Evolutionary conservation across 2,888 invertebrate species (phyloP), one percentile per base, ranked within the genome.

Genomic region (Ectemnius cavifrons): DNA sequence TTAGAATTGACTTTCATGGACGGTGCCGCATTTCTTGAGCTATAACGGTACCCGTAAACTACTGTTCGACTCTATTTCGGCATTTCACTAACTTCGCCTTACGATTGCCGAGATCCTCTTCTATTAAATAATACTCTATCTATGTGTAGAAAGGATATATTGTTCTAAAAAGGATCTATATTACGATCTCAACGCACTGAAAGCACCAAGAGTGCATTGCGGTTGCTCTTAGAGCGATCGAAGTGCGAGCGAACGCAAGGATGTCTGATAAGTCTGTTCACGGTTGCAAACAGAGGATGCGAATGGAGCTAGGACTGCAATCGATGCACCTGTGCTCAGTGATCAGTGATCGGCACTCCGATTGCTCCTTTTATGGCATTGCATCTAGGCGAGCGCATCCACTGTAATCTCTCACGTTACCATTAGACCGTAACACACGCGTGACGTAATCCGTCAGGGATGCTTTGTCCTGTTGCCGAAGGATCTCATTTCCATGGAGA

Each of bases 381-480:
- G 18, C 58, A 57, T 64, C 63, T 65, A 52, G 49, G 45, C 56
- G 49, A 63, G 37, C 37, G 37, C 37, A 8, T 37, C 37, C 37
- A 0, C 37, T 64, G 71, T 69, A 66, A 77, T 76, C 69, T 63
- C 60, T 69, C 76, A 52, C 66, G 72, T 71, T 58, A 49, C 63
- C 72, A 56, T 49, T 72, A 69, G 68, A 68, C 63, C 20, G 28
- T 57, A 16, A 37, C 37, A 37, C 37, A 37, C 8, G n/a, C 58
- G 69, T 76, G 71, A 77, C 77, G 76, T 59, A 77, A 77, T 71
- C 67, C 37, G 28, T 71, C 71, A 64, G 37, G 61, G 49, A 66
- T 71, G 62, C 62, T 62, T 71, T 16, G 58, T 28, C 13, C n/a
- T 37, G 60, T 37, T 28, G 28, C 6, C 37, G 67, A 71, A 76